phyloP scores from a whole-genome alignment of 1,140 invertebrate species.

The Drosophila sechellia region DNA sequence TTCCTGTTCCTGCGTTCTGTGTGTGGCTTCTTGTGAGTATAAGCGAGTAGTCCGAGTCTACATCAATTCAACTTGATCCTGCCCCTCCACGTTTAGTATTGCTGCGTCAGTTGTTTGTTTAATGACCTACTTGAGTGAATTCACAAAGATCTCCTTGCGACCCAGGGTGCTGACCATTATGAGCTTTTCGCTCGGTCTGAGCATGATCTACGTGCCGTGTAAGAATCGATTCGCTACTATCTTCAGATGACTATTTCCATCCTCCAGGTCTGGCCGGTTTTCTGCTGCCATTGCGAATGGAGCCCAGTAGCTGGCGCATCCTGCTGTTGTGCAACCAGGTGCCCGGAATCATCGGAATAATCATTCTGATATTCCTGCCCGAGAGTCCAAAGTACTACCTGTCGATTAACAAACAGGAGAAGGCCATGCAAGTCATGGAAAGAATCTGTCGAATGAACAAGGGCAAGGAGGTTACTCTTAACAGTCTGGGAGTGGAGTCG shows the following conservation, averaged over 20 bases:
- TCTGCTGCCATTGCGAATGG: constrained; percentile 1
- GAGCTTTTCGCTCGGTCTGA: constrained; percentile 32
- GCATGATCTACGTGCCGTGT: constrained; percentile 50
- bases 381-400: constrained; percentile 60
- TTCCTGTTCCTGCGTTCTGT: constrained; percentile 35
- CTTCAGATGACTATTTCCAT: not conserved
- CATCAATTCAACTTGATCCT: not conserved
- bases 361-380: constrained; percentile 15
- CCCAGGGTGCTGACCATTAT: constrained; percentile 29
- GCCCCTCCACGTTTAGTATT: constrained; percentile 14
- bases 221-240: not conserved
- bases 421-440: constrained; percentile 39
- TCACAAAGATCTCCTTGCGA: constrained; percentile 40
- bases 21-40: constrained; percentile 37
- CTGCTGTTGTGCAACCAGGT: constrained; percentile 2
- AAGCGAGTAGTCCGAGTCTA: fast-evolving
- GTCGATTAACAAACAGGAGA: constrained; percentile 8
- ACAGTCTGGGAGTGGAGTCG: constrained; percentile 29
- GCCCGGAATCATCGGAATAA: constrained; percentile 25
- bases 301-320: constrained; percentile 28
- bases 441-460: constrained; percentile 44
- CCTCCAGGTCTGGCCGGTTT: constrained; percentile 16
- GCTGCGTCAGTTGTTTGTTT: constrained; percentile 1
- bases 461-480: constrained; percentile 40
- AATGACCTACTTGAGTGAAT: constrained; percentile 53